These are phyloP conservation scores for Caenorhabditis sp. DNA, from an alignment of 2,888 invertebrate genomes.

Conservation along the genomic window DNA sequence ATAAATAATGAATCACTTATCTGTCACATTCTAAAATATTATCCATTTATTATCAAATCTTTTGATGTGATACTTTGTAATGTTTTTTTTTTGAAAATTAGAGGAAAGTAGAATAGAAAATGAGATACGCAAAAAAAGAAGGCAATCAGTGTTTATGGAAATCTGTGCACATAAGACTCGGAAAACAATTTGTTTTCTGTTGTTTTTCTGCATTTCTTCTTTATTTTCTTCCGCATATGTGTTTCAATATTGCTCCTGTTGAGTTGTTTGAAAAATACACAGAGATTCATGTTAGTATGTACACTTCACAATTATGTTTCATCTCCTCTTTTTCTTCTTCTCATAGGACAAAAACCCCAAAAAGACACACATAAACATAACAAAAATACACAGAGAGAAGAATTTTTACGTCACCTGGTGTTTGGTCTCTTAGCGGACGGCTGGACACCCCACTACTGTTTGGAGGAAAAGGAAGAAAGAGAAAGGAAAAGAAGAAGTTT, in stretches of 20 bases:
- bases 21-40: too few species aligned
- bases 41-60: too few species aligned
- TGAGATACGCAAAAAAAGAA: too few species aligned
- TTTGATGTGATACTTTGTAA: too few species aligned
- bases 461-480: background rate
- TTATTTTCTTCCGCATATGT: background rate
- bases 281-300: background rate
- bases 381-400: background rate
- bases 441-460: background rate
- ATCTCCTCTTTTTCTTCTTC: background rate
- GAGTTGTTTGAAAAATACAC: background rate
- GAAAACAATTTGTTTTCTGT: too few species aligned
- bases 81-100: too few species aligned
- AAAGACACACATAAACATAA: background rate
- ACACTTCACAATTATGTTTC: slow-evolving; percentile 1
- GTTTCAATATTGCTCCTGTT: background rate
- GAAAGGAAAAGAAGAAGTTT: slow-evolving; percentile 7
- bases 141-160: too few species aligned
- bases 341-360: background rate
- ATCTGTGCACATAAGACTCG: too few species aligned
- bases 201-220: background rate
- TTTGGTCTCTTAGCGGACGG: slow-evolving; percentile 38
- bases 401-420: slow-evolving; percentile 37
- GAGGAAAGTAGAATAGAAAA: too few species aligned
- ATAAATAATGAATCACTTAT: too few species aligned